Percentiles rank a stretch among this genome's conserved stretches.
These are phyloP conservation scores for Phenganax marumi DNA, from an alignment of 92 coral and sea anemone genomes.

Conservation along the genomic window DNA sequence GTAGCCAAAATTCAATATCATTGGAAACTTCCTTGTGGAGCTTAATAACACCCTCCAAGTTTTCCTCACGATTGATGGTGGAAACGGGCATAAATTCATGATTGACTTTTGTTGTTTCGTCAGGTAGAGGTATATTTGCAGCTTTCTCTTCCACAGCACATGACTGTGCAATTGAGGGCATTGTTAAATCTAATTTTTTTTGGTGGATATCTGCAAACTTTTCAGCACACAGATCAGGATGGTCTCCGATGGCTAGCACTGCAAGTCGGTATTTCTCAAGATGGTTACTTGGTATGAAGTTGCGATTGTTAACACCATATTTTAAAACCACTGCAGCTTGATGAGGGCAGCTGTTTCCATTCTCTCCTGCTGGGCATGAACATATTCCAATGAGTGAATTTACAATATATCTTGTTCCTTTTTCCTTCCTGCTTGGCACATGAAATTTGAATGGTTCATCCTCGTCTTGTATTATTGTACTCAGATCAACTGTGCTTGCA, in stretches of 20 bases:
- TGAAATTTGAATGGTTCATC: constrained; percentile 16
- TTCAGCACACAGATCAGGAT: constrained; percentile 1
- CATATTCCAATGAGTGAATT: constrained; percentile 48
- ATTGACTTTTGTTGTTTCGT: neutral
- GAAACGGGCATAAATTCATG: neutral
- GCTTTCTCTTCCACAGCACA: neutral
- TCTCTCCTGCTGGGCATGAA: constrained; percentile 51
- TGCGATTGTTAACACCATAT: constrained; percentile 31
- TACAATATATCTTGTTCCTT: constrained; percentile 20
- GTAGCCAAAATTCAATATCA: constrained; percentile 56
- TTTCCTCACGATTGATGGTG: neutral
- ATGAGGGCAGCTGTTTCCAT: constrained; percentile 61
- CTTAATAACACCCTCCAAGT: constrained; percentile 41
- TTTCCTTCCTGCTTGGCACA: constrained; percentile 51
- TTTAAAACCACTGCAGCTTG: constrained; percentile 54
- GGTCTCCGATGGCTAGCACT: constrained; percentile 31
- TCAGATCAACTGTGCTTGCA: constrained; percentile 35
- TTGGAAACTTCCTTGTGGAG: constrained; percentile 56
- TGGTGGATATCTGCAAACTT: constrained; percentile 53
- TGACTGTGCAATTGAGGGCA: neutral
- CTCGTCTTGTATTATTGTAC: constrained; percentile 41
- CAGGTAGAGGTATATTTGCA: neutral
- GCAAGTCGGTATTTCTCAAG: constrained; percentile 51
- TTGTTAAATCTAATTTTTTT: constrained; percentile 7
- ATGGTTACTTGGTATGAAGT: constrained; percentile 49